These are phyloP conservation scores for Eulemur albifrons DNA, from an alignment of 2,797 vertebrate genomes.

Conservation along the genomic window DNA sequence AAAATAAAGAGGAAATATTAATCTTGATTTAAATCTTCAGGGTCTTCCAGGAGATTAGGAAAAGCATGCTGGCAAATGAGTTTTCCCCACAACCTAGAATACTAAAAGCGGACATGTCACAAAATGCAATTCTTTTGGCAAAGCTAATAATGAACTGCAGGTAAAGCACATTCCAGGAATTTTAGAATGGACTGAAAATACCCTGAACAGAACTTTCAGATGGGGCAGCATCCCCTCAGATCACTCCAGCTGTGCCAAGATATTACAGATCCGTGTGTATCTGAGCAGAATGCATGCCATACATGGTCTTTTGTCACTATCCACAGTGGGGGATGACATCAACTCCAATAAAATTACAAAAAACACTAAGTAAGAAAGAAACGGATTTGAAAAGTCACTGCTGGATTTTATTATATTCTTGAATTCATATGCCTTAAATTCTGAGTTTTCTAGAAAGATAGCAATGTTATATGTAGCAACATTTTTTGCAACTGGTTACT, in stretches of 20 bases:
- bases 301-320: accelerated
- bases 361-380: constrained; percentile 1
- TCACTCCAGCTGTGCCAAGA: background rate
- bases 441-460: background rate
- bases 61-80: background rate
- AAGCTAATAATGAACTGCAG: background rate
- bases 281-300: background rate
- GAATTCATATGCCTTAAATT: background rate
- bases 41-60: background rate
- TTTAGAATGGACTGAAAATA: background rate
- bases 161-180: background rate
- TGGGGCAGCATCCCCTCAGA: accelerated
- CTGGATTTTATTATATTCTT: background rate
- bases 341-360: background rate
- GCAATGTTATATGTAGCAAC: background rate
- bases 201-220: background rate
- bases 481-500: background rate
- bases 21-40: background rate
- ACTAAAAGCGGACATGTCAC: background rate
- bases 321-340: background rate
- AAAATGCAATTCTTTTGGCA: background rate
- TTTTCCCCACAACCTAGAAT: background rate
- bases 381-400: background rate
- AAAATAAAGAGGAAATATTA: background rate
- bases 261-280: background rate